These are phyloP conservation scores for Enoplolaimus lenunculus DNA, from an alignment of 2,888 invertebrate genomes.

Conservation along the genomic window DNA sequence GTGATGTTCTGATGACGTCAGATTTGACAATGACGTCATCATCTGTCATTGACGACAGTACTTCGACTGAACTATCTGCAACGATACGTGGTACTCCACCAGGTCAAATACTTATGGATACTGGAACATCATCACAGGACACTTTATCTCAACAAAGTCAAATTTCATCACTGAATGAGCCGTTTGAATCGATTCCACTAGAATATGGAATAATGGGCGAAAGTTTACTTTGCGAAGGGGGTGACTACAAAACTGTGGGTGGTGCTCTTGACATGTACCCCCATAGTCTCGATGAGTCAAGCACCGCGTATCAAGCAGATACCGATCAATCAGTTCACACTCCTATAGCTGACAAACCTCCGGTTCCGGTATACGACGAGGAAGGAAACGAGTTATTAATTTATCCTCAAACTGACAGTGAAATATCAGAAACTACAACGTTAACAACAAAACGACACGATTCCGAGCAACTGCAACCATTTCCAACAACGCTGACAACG, in stretches of 20 bases:
- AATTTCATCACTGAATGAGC: background rate
- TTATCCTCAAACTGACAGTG: background rate
- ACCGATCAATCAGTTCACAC: slow-evolving; percentile 2
- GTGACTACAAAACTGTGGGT: no score
- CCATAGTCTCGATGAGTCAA: slow-evolving; percentile 34
- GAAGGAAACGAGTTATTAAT: slow-evolving; percentile 3
- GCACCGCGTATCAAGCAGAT: slow-evolving; percentile 26
- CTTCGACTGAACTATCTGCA: no score
- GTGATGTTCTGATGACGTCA: background rate
- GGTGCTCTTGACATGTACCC: slow-evolving; percentile 21
- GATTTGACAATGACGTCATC: background rate
- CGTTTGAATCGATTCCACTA: background rate
- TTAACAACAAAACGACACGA: no score
- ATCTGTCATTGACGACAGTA: background rate
- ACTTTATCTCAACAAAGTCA: background rate
- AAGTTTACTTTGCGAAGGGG: background rate
- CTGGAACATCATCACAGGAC: background rate
- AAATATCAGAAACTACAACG: no score
- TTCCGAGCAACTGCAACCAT: no score
- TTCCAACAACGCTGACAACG: slow-evolving; percentile 36
- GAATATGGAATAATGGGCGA: background rate
- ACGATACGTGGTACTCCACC: no score
- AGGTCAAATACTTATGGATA: background rate
- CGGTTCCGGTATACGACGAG: slow-evolving; percentile 6
- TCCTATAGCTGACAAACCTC: slow-evolving; percentile 14